phyloP scores from a whole-genome alignment of 2,113 vertebrate species.

The Cyanoliseus patagonus region DNA sequence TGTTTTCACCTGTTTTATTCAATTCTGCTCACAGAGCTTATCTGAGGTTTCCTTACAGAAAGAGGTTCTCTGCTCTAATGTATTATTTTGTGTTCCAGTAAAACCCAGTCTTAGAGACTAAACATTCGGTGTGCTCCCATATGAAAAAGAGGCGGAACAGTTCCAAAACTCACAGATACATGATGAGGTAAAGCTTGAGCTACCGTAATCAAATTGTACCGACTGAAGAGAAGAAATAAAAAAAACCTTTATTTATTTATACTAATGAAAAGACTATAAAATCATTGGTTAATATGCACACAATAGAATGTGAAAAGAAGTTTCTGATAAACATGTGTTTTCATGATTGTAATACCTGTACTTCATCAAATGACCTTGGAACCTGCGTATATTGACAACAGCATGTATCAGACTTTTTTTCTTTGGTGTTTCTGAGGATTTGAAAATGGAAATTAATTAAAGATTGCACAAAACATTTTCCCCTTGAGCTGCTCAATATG shows the following conservation, averaged over 20 bases:
- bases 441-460: constrained; percentile 71
- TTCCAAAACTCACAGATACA: neutral
- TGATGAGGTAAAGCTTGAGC: neutral
- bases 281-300: neutral
- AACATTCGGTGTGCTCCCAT: neutral
- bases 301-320: neutral
- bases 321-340: constrained; percentile 9
- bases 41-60: neutral
- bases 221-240: neutral
- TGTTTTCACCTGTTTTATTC: neutral
- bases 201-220: neutral
- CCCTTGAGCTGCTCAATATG: constrained; percentile 60
- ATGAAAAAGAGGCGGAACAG: neutral
- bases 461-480: constrained; percentile 38
- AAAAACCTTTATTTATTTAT: neutral
- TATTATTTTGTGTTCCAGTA: neutral
- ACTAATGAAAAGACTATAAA: neutral
- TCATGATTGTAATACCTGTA: neutral
- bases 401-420: neutral
- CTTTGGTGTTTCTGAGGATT: constrained; percentile 46
- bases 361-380: constrained; percentile 52
- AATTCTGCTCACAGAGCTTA: neutral
- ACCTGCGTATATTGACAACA: neutral
- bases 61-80: neutral
- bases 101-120: neutral